A percentile compares a stretch with the other conserved stretches of the same genome.
Evolutionary conservation across 2,797 vertebrate species (phyloP).

Genomic region (Poliocrania exsul): DNA sequence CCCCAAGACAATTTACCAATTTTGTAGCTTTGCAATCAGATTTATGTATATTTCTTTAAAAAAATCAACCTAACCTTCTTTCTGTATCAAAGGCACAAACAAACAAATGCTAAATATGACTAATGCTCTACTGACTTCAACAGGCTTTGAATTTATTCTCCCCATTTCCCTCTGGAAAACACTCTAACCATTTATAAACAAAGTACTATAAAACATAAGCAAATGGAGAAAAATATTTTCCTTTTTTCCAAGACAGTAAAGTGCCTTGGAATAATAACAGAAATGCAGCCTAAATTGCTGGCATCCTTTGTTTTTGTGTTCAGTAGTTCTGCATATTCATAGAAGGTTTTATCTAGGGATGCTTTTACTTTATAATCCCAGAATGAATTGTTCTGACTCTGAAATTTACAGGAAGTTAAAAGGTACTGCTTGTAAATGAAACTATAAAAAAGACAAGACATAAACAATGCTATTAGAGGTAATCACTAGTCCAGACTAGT

Average conservation of each 20-base stretch:
- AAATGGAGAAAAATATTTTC: background rate
- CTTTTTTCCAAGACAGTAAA: background rate
- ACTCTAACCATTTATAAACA: slow-evolving; percentile 1
- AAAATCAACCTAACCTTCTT: background rate
- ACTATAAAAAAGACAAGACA: background rate
- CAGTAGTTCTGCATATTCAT: background rate
- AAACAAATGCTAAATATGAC: slow-evolving; percentile 47
- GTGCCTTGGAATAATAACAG: slow-evolving; percentile 8
- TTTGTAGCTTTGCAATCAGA: background rate
- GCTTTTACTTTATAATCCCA: background rate
- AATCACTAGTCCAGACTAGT: background rate
- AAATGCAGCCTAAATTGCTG: background rate
- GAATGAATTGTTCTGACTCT: background rate
- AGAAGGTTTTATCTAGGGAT: background rate
- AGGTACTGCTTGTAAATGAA: background rate
- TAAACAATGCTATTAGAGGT: background rate
- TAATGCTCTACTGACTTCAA: slow-evolving; percentile 17
- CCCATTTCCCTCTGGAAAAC: slow-evolving; percentile 19
- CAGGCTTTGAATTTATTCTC: slow-evolving; percentile 20
- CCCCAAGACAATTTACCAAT: background rate
- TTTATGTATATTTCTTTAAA: background rate
- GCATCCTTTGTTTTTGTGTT: background rate
- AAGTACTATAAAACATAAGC: slow-evolving; percentile 19
- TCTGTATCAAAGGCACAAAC: slow-evolving; percentile 15
- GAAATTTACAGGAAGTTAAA: background rate